Percentiles rank a stretch among this genome's conserved stretches.
Evolutionary conservation across 2,113 vertebrate species (phyloP).

Genomic region (Poeciliopsis turrubarensis): DNA sequence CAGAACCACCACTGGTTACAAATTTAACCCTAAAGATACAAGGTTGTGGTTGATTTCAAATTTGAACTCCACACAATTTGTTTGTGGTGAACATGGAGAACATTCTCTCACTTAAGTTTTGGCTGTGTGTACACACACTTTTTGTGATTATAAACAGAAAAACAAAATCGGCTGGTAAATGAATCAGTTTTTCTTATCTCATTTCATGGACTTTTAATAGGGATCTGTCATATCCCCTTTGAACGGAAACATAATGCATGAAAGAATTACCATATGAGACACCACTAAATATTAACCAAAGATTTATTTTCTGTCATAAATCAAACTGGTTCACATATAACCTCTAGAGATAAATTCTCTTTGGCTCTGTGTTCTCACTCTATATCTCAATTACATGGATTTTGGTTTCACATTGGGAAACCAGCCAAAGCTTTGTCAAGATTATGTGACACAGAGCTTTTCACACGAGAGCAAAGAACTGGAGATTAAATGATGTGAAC

Average conservation of each 20-base stretch:
- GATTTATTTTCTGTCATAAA: slow-evolving; percentile 19
- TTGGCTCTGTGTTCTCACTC: neutral
- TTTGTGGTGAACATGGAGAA: neutral
- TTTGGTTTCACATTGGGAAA: slow-evolving; percentile 20
- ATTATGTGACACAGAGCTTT: slow-evolving; percentile 36
- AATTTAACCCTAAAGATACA: neutral
- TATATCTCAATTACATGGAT: slow-evolving; percentile 10
- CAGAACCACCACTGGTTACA: neutral
- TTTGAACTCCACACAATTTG: neutral
- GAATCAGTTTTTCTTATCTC: neutral
- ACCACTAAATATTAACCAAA: neutral
- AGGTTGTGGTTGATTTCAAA: neutral
- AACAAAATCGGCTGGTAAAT: neutral
- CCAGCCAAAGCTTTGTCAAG: slow-evolving; percentile 17
- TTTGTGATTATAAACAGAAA: neutral
- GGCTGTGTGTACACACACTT: neutral
- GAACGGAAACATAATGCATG: neutral
- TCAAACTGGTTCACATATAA: slow-evolving; percentile 6
- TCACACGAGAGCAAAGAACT: neutral
- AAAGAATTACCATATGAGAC: neutral
- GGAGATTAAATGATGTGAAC: slow-evolving; percentile 16
- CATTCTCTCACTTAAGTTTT: neutral
- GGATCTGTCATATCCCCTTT: neutral
- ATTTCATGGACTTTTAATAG: neutral
- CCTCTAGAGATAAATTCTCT: slow-evolving; percentile 8